Base-by-base conservation (phyloP, 2,113 vertebrate genomes). In the Aegotheles bennettii region DNA sequence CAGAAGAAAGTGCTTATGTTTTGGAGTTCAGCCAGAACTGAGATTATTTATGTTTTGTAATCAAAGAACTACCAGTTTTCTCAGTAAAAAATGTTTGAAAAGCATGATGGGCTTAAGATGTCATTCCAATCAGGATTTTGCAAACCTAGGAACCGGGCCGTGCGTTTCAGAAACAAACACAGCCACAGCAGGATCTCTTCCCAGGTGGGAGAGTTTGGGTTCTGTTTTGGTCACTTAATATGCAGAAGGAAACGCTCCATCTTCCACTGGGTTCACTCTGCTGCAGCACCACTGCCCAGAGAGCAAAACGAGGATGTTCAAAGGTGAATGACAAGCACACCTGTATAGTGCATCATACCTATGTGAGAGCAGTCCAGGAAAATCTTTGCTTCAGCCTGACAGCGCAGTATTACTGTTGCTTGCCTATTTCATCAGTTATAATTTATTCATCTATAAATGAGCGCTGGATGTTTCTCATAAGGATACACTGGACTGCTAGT, bases 11-110 rank as follows among this genome's bases (percentile, higher is more conserved):
- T 95, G 97, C 97, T 97, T 97, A 96, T 97, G 70, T 95, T 96
- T 97, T 98, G 98, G 98, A 98, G 96, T 95, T 85, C 93, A 96
- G 98, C 98, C 98, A 98, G 97, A 96, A 95, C 86, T 96, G 95
- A 87, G 91, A 98, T 98, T 96, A 98, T 98, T 98, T 97, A 96
- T 97, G 96, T 98, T 97, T 96, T 9, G 16, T 91, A 95, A 97
- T 93, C 86, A 94, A 96, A 84, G 91, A 90, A 74, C n/a, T 74
- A 93, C 63, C 82, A 70, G 69, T 94, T 95, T 96, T 93, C 85
- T 88, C 65, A 87, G 51, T 90, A 91, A 96, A 94, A 95, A 83
- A 89, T 74, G 38, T 69, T 95, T 87, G 80, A 84, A 92, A 97
- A 97, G 64, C 38, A 19, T 26, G 28, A 89, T 59, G 73, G 74